Evolutionary conservation across 2,113 vertebrate species (phyloP).

Genomic region (Seriola quinqueradiata): DNA sequence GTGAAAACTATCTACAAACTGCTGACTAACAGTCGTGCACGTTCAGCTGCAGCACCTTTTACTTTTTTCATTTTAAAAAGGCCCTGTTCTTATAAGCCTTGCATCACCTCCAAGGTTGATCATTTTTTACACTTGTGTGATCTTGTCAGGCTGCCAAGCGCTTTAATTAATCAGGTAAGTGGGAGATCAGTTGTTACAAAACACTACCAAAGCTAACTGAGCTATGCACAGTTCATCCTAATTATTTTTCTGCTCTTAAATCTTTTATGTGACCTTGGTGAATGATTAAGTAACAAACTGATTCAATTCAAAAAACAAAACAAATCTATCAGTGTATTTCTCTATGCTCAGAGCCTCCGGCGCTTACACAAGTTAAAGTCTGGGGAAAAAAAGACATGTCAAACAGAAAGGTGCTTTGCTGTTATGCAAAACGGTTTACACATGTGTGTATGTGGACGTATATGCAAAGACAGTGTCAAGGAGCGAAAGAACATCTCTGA

Average conservation of each 20-base stretch:
- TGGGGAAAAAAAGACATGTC: not conserved
- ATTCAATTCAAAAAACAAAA: not conserved
- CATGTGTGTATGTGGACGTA: too few relatives aligned
- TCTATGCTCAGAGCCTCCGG: not conserved
- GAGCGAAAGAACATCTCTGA: too few relatives aligned
- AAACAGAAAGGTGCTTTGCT: not conserved
- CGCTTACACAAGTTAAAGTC: not conserved
- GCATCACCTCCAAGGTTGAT: not conserved
- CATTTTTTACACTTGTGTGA: not conserved
- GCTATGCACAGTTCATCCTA: not conserved
- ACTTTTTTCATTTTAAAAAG: not conserved
- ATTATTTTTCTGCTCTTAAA: slow-evolving; percentile 18
- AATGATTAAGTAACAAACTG: slow-evolving; percentile 17
- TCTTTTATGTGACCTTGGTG: slow-evolving; percentile 2
- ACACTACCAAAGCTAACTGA: not conserved
- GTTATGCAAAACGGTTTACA: not conserved
- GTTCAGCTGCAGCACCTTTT: too few relatives aligned
- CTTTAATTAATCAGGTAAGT: not conserved
- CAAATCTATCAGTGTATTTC: slow-evolving; percentile 2
- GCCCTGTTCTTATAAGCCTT: not conserved
- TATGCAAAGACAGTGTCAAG: too few relatives aligned
- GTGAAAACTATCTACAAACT: too few relatives aligned
- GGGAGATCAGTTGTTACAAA: not conserved
- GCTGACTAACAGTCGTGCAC: too few relatives aligned
- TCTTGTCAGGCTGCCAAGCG: not conserved